Base-by-base conservation (phyloP, 2,888 invertebrate genomes). In the Crepidodera aurea region DNA sequence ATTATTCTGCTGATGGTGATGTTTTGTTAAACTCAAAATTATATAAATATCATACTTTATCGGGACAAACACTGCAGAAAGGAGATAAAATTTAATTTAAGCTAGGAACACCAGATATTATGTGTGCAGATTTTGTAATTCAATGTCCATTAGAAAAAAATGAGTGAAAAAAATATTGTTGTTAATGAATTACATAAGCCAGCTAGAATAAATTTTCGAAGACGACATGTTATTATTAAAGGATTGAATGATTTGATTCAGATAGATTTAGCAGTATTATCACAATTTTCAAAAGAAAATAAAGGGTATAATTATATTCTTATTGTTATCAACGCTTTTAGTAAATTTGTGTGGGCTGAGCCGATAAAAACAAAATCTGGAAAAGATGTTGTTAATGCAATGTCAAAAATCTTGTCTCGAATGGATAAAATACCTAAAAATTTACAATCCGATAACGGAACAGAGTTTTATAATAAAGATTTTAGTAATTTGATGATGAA, bases 201-300 rank as follows among this genome's bases (percentile, higher is more conserved):
- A 15, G 78, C 75, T 19, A 67, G 79, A 59, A 73, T 67, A 62
- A 79, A 81, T 71, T 79, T 78, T 71, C 69, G 66, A 32, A 66
- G 78, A 27, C 66, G 79, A 50, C 58, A 65, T 46, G 76, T 77
- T 15, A 69, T 78, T 13, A 71, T 77, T 19, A 77, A 77, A 66
- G 77, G 74, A 48, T 68, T 80, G 5, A 73, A 78, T 71, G 79
- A 81, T 60, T 65, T 77, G 18, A 79, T 76, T 78, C 80, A 81
- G 73, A 76, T 75, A 16, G 81, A 82, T 73, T 70, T 81, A 10
- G 78, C 75, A 18, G 75, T 76, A 59, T 75, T 78, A 74, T 60
- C 60, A 34, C 57, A 64, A 2, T 75, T 73, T 73, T 51, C 75
- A 19, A 61, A 62, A 27, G 48, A 66, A 32, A 79, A 77, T 62